phyloP scores from a whole-genome alignment of 2,113 vertebrate species.

The Heteronetta atricapilla region DNA sequence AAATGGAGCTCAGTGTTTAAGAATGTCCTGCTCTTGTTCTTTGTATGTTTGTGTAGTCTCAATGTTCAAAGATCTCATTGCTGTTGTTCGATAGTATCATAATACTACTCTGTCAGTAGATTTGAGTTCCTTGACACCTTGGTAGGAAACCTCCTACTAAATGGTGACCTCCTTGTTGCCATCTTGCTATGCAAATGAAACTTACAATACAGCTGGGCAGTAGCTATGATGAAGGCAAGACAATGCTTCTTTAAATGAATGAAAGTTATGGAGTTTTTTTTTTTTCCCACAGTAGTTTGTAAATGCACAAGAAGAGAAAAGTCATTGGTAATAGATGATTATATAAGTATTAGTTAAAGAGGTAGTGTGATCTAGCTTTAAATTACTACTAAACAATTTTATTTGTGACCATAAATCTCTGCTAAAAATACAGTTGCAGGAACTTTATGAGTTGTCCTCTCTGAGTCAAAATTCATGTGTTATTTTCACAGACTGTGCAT shows the following conservation, averaged over 20 bases:
- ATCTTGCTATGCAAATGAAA: background rate
- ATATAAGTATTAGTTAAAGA: background rate
- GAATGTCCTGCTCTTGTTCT: background rate
- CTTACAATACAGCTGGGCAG: background rate
- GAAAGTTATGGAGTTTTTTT: background rate
- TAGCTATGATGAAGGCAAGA: background rate
- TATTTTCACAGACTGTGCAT: background rate
- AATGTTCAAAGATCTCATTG: fast-evolving
- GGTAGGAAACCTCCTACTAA: too few species aligned
- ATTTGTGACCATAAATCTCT: background rate
- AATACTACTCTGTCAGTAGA: background rate
- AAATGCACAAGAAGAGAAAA: fast-evolving
- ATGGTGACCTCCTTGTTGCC: background rate
- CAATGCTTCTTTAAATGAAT: background rate
- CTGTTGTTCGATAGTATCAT: background rate
- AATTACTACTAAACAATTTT: background rate
- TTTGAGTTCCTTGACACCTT: background rate
- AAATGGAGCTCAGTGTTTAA: background rate
- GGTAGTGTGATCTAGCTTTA: background rate
- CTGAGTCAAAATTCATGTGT: background rate
- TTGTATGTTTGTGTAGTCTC: background rate
- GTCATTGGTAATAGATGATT: background rate
- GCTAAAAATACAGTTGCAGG: background rate
- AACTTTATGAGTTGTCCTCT: background rate
- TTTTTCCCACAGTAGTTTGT: background rate